Evolutionary conservation across 2,888 invertebrate species (phyloP).

Genomic region (Xestobium rufovillosum): DNA sequence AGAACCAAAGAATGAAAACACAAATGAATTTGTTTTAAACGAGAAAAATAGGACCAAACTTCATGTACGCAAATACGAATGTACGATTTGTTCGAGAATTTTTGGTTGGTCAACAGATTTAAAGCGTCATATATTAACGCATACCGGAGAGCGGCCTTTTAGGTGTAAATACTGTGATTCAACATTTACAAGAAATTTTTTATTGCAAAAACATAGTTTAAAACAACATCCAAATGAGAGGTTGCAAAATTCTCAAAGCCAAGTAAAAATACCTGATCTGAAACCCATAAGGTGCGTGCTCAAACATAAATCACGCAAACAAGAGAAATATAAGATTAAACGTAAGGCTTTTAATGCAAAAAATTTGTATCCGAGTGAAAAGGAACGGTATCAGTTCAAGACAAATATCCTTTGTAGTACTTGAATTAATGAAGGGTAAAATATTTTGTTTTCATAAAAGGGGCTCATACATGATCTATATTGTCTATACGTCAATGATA

Average conservation of each 20-base stretch:
- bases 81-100: constrained; percentile 36
- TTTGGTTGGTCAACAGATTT: constrained; percentile 44
- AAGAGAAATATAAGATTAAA: constrained; percentile 27
- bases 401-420: no score
- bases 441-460: no score
- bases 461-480: no score
- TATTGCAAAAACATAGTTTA: constrained; percentile 39
- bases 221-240: constrained; percentile 31
- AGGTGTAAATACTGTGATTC: constrained; percentile 38
- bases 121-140: constrained; percentile 41
- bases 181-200: constrained; percentile 40
- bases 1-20: constrained; percentile 13
- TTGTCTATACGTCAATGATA: no score
- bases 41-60: constrained; percentile 17
- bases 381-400: no score
- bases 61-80: constrained; percentile 35
- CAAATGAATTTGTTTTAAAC: no score
- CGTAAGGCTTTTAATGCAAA: no score
- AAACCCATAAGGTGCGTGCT: constrained; percentile 25
- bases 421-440: no score
- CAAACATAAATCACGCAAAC: constrained; percentile 24
- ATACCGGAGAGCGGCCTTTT: constrained; percentile 42
- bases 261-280: constrained; percentile 26
- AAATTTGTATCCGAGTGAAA: no score
- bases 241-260: constrained; percentile 13